Evolutionary conservation across 2,797 vertebrate genomes (phyloP).

Genomic region (Synanceia verrucosa): DNA sequence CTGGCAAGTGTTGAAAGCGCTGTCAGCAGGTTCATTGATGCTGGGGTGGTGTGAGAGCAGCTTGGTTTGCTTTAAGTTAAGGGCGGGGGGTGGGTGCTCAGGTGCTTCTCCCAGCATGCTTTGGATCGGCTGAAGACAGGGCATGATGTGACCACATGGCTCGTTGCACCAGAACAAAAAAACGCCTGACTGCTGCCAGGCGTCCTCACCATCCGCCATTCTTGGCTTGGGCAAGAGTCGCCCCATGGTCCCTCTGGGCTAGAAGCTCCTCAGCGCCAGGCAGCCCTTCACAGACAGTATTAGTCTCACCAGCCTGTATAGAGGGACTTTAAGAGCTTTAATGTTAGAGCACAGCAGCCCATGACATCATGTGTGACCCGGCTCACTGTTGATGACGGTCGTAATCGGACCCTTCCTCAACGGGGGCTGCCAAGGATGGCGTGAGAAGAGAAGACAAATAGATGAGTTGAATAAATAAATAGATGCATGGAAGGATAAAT

Average conservation of each 20-base stretch:
- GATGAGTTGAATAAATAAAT: conserved; percentile 78
- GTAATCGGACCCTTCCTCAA: conserved; percentile 53
- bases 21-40: conserved; percentile 68
- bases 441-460: conserved; percentile 73
- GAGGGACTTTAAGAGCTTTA: conserved; percentile 34
- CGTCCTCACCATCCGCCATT: conserved; percentile 39
- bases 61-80: conserved; percentile 62
- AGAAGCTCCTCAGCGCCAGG: background rate
- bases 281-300: conserved; percentile 18
- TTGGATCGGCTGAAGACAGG: conserved; percentile 33
- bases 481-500: conserved; percentile 73
- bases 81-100: conserved; percentile 30
- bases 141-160: conserved; percentile 55
- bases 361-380: conserved; percentile 65
- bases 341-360: conserved; percentile 27
- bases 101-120: conserved; percentile 53
- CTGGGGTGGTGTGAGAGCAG: conserved; percentile 29
- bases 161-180: conserved; percentile 73
- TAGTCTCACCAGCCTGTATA: background rate
- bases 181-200: conserved; percentile 47
- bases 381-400: conserved; percentile 30
- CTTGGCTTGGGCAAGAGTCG: conserved; percentile 1
- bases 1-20: conserved; percentile 69
- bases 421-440: conserved; percentile 46
- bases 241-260: conserved; percentile 34